These are phyloP conservation scores for Diaphora mendica DNA, from an alignment of 2,888 invertebrate genomes.

Conservation along the genomic window DNA sequence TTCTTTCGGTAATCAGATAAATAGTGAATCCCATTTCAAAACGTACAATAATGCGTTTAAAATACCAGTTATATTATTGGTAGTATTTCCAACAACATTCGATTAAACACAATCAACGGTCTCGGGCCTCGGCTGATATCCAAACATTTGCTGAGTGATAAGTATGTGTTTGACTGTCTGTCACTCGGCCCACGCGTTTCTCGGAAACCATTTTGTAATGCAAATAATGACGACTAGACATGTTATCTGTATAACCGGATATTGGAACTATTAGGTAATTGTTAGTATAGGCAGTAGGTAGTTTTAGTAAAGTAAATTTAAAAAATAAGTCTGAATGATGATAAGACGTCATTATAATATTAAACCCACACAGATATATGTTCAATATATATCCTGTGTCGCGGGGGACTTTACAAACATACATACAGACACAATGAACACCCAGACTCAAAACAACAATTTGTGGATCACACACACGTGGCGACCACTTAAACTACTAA, in stretches of 20 bases:
- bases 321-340: no score
- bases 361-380: no score
- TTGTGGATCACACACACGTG: no score
- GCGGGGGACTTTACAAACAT: no score
- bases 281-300: background rate
- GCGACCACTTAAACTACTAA: no score
- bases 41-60: background rate
- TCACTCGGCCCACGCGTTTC: conserved; percentile 45
- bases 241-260: conserved; percentile 41
- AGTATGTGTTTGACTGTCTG: conserved; percentile 52
- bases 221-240: conserved; percentile 41
- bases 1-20: background rate
- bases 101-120: conserved; percentile 25
- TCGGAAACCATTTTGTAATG: conserved; percentile 45
- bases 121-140: conserved; percentile 26
- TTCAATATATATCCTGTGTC: no score
- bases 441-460: no score
- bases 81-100: background rate
- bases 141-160: conserved; percentile 51
- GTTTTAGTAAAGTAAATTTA: background rate
- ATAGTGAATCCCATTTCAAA: background rate
- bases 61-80: background rate
- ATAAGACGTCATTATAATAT: no score
- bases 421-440: no score
- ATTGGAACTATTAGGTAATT: conserved; percentile 15